A percentile compares a stretch with the other conserved stretches of the same genome.
These are phyloP conservation scores for Hypotaenidia okinawae DNA, from an alignment of 2,797 vertebrate species.

Conservation along the genomic window DNA sequence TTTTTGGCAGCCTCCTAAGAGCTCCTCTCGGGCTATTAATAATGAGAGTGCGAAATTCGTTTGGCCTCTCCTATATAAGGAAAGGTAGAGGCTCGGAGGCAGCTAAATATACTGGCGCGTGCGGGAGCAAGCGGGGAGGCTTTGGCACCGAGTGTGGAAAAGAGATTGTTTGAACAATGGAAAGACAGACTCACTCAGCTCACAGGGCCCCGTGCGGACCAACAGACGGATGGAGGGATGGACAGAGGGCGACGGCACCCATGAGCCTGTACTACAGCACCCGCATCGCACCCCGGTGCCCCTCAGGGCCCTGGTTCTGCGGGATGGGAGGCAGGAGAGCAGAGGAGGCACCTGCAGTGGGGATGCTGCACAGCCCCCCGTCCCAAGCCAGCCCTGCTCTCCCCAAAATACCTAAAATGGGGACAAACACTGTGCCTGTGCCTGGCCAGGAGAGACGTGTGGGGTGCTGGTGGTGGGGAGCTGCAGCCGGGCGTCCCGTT, in stretches of 20 bases:
- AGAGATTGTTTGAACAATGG: slow-evolving; percentile 71
- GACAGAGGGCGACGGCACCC: background rate
- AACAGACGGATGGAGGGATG: background rate
- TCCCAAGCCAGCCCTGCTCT: background rate
- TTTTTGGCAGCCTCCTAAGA: slow-evolving; percentile 72
- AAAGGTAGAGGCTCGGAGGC: slow-evolving; percentile 71
- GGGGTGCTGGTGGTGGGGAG: background rate
- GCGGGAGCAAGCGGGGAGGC: slow-evolving; percentile 35
- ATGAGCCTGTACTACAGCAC: rapidly evolving
- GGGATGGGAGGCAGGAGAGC: background rate
- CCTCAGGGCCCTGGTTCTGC: background rate
- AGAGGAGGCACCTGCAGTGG: background rate
- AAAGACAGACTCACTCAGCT: background rate
- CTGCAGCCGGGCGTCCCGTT: rapidly evolving
- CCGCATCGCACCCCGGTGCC: rapidly evolving
- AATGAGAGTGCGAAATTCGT: slow-evolving; percentile 73
- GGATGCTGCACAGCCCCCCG: background rate
- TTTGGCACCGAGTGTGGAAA: slow-evolving; percentile 68
- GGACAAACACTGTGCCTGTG: background rate
- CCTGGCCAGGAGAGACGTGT: background rate
- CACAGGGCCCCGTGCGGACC: background rate
- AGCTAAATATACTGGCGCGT: slow-evolving; percentile 64
- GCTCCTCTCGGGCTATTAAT: slow-evolving; percentile 71
- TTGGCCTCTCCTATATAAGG: slow-evolving; percentile 79
- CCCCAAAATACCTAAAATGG: background rate